phyloP scores from a whole-genome alignment of 2,888 invertebrate species.

The Coelinius sp. region DNA sequence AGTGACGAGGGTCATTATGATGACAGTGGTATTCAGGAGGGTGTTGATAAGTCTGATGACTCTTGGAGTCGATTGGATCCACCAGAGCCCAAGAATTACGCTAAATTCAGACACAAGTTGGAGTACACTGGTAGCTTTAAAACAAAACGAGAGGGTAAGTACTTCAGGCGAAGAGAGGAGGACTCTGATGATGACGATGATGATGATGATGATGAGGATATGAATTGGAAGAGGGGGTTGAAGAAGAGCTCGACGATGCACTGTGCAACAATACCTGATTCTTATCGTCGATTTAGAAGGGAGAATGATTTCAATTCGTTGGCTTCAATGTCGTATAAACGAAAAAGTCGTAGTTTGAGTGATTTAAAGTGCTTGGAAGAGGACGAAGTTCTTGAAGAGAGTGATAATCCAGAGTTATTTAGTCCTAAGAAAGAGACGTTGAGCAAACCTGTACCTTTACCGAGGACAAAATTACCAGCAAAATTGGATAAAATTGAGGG shows the following conservation, averaged over 20 bases:
- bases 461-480: constrained; percentile 5
- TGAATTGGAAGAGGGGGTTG: constrained; percentile 25
- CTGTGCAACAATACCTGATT: constrained; percentile 47
- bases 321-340: constrained; percentile 36
- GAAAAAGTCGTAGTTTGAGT: constrained; percentile 59
- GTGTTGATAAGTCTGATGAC: constrained; percentile 54
- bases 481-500: not conserved
- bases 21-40: constrained; percentile 45
- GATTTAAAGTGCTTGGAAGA: constrained; percentile 54
- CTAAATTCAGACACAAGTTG: constrained; percentile 36
- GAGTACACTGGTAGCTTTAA: constrained; percentile 51
- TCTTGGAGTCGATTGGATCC: constrained; percentile 46
- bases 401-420: not conserved
- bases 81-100: constrained; percentile 31
- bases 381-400: not conserved
- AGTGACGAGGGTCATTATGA: constrained; percentile 19
- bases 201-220: not conserved
- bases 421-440: not conserved
- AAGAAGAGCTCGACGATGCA: constrained; percentile 50
- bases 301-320: constrained; percentile 17
- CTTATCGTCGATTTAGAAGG: constrained; percentile 45
- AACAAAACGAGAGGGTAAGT: constrained; percentile 46
- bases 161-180: constrained; percentile 27
- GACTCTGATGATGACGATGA: constrained; percentile 32
- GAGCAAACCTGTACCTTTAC: constrained; percentile 14